Percentiles rank a stretch among this genome's conserved stretches.
Evolutionary conservation across 2,797 vertebrate species (phyloP).

Genomic region (Ficedula albicollis): DNA sequence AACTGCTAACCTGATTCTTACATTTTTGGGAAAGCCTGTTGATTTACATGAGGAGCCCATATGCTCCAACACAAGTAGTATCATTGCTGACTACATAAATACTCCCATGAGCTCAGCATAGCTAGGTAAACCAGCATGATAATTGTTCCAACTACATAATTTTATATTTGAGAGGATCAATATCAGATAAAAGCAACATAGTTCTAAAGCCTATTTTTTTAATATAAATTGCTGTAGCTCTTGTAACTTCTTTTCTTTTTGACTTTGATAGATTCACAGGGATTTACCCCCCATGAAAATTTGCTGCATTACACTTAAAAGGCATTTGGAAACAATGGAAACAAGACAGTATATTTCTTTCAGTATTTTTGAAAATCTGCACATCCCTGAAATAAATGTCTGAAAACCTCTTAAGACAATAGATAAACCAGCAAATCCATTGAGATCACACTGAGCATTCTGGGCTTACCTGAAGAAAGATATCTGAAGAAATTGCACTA

Average conservation of each 20-base stretch:
- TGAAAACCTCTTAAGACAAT: constrained; percentile 1
- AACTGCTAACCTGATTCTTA: background rate
- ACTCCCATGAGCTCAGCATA: background rate
- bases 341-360: background rate
- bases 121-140: background rate
- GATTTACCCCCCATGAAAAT: background rate
- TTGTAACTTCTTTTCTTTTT: background rate
- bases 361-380: constrained; percentile 40
- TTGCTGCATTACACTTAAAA: background rate
- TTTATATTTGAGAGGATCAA: background rate
- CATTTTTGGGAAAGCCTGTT: background rate
- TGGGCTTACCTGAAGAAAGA: background rate
- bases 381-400: constrained; percentile 3
- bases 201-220: background rate
- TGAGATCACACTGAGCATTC: background rate
- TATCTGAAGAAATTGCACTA: background rate
- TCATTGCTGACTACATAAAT: background rate
- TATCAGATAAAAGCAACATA: background rate
- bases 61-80: background rate
- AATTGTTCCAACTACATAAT: background rate
- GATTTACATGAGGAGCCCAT: background rate
- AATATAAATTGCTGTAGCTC: background rate
- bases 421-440: constrained; percentile 26
- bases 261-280: background rate
- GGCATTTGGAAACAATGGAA: background rate